A percentile compares a stretch with the other conserved stretches of the same genome.
Conservation (phyloP, 2,113 vertebrate genomes). For the Tiliqua scincoides region DNA sequence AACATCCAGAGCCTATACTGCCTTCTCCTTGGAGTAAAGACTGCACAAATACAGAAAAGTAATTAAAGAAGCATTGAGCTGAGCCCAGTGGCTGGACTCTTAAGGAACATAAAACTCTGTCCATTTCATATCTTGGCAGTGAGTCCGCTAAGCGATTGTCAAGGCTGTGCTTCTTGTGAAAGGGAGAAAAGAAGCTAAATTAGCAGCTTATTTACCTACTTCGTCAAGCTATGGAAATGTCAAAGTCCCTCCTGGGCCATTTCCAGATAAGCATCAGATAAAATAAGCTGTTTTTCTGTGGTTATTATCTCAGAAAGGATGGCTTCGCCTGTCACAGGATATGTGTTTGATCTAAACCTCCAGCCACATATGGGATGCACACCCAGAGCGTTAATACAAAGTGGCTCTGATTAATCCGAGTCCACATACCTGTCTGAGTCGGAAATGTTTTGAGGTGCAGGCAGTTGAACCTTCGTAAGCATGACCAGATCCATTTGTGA, state of each 20-base stretch:
- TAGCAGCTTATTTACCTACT: constrained; percentile 52
- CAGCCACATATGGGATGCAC: constrained; percentile 6
- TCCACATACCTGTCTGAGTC: not conserved
- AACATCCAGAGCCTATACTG: not conserved
- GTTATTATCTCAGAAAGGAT: not conserved
- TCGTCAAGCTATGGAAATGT: constrained; percentile 40
- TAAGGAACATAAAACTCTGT: constrained; percentile 39
- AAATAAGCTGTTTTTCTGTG: constrained; percentile 10
- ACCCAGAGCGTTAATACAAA: not conserved
- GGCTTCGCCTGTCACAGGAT: constrained; percentile 17
- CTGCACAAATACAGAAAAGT: constrained; percentile 51
- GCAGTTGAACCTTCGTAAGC: no score
- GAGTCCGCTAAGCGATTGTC: constrained; percentile 49
- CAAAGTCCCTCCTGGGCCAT: not conserved
- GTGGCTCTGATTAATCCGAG: not conserved
- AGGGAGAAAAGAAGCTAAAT: constrained; percentile 17
- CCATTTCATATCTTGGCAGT: constrained; percentile 41
- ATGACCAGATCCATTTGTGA: no score
- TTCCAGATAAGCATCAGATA: constrained; percentile 14
- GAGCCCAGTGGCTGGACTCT: constrained; percentile 55
- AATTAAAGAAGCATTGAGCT: constrained; percentile 52
- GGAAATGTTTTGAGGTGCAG: no score
- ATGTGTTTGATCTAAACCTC: not conserved
- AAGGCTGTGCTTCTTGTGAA: constrained; percentile 32
- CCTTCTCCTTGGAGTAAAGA: constrained; percentile 1